phyloP scores from a whole-genome alignment of 2,888 invertebrate species.

The Ypsolopha sequella region DNA sequence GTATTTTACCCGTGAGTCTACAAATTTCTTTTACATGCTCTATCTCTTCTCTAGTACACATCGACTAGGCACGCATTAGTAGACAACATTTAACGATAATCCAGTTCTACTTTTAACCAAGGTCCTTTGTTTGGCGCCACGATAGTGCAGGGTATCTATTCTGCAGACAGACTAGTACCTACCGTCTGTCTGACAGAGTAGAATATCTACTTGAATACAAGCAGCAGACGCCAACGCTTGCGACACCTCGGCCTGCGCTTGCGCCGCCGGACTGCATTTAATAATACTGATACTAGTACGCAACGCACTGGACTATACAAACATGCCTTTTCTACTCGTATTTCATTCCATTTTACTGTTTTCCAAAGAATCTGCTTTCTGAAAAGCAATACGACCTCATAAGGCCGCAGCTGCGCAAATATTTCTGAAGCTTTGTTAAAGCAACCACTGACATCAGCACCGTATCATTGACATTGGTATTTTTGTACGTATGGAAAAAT shows the following conservation, averaged over 20 bases:
- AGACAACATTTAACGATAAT: background rate
- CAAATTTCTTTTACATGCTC: too few relatives aligned
- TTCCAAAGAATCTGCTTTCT: background rate
- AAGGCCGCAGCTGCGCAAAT: slow-evolving; percentile 62
- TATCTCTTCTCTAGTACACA: too few relatives aligned
- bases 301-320: background rate
- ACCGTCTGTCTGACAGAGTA: slow-evolving; percentile 19
- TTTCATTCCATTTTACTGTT: background rate
- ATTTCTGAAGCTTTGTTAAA: slow-evolving; percentile 7
- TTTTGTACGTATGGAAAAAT: background rate
- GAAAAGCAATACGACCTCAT: slow-evolving; percentile 39
- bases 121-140: slow-evolving; percentile 25
- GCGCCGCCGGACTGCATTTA: slow-evolving; percentile 24
- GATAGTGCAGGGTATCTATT: too few relatives aligned
- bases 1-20: too few relatives aligned
- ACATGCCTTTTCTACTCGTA: background rate
- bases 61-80: background rate
- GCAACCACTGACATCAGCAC: slow-evolving; percentile 37
- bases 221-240: slow-evolving; percentile 46
- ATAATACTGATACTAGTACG: slow-evolving; percentile 25
- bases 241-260: slow-evolving; percentile 31
- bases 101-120: background rate
- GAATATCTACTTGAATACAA: slow-evolving; percentile 24
- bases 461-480: slow-evolving; percentile 13
- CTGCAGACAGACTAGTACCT: too few relatives aligned